These are phyloP conservation scores for Pterocles burchelli DNA, from an alignment of 2,113 vertebrate species.

Conservation along the genomic window DNA sequence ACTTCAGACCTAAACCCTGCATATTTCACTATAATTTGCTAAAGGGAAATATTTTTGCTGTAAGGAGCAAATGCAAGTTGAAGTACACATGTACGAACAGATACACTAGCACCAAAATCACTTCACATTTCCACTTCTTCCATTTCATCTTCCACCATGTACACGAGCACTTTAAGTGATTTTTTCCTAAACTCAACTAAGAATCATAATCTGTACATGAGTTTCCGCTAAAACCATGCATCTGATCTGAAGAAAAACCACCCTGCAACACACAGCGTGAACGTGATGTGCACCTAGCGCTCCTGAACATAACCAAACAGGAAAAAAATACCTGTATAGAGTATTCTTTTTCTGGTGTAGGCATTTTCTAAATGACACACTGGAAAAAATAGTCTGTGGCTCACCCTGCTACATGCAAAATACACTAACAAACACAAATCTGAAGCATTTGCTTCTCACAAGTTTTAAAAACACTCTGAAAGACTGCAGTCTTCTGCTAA, in stretches of 20 bases:
- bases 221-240: not conserved
- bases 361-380: slow-evolving; percentile 46
- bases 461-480: not conserved
- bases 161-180: not conserved
- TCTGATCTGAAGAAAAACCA: not conserved
- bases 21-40: not conserved
- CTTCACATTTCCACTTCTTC: not conserved
- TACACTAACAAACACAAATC: not conserved
- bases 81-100: fast-evolving
- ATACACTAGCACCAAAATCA: not conserved
- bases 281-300: not conserved
- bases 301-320: not conserved
- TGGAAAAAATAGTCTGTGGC: not conserved
- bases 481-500: not conserved
- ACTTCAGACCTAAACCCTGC: not conserved
- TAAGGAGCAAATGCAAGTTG: not conserved
- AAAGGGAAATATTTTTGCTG: not conserved
- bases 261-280: not conserved
- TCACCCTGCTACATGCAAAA: not conserved
- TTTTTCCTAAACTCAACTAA: not conserved
- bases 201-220: not conserved
- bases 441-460: not conserved
- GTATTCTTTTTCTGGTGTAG: not conserved
- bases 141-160: not conserved
- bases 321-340: not conserved